Evolutionary conservation across 1,140 invertebrate species (phyloP), one percentile per base, ranked within the genome.

Genomic region (Trichonephila clavata): DNA sequence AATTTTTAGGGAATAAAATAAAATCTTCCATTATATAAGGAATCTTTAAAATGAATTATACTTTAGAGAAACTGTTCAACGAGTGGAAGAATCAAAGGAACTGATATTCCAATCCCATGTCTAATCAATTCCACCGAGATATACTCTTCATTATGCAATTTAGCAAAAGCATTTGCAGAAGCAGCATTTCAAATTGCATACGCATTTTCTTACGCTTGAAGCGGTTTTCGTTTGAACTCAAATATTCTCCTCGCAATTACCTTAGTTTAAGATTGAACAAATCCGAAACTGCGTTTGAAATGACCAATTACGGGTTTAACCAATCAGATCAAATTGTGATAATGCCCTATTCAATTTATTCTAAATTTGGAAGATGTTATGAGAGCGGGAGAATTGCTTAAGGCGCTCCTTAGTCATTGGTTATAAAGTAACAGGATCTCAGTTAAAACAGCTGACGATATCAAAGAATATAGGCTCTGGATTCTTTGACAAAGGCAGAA

Each of bases 381-480:
- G 8, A 32, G 71, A 39, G 6, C 18, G 21, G 27, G 32, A 39
- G 71, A 16, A 32, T 77, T 13, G 24, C 13, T 27, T 4, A 27
- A 77, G 8, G 5, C 63, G 1, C 18, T 18, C 1, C 18, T 39
- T 39, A 1, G 71, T 27, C 16, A 6, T 39, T 16, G 18, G 71
- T 27, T 77, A 16, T 4, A 27, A 71, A 77, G 27, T 77, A 32
- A 20, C 27, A 39, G 27, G 27, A 16, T 16, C 4, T 5, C 8
- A 18, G 14, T 77, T 77, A 39, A 77, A 77, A 77, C 68, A 77
- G 68, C 68, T 77, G 68, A 65, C 21, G 65, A 24, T 24, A 68
- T 68, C 65, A 24, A 68, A 68, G 65, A 68, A 68, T 24, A 3
- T 24, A 3, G 65, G 32, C 32, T 68, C 65, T 5, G 10, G 50